Evolutionary conservation across 2,888 invertebrate genomes (phyloP), one percentile per base, ranked within the genome.

Genomic region (Apodemia zela): DNA sequence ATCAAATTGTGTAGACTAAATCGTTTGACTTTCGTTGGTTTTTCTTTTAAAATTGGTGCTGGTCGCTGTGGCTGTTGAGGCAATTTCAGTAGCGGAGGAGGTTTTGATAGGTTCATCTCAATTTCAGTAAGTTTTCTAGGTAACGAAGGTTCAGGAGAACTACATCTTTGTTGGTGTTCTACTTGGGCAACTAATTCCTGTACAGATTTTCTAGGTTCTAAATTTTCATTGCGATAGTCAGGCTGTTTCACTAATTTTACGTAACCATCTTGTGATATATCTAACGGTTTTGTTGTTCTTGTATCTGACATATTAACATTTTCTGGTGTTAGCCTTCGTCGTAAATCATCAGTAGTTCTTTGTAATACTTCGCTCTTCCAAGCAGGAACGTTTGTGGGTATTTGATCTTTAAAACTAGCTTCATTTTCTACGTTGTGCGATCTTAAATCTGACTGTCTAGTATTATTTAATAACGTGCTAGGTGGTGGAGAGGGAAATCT

Each of bases 141-240:
- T 78, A 85, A 63, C 35, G 76, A 75, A 72, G 85, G 68, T 65
- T 89, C 90, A 2, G 89, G 89, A 5, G 87, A 84, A 72, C 77
- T 75, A 74, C 85, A 74, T 76, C 87, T 76, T 64, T 89, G 87
- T 62, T 93, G 84, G 35, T 87, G 88, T 77, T 94, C 94, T 11
- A 94, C 93, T 75, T 93, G 91, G 1, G 94, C 94, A 29, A 94
- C 94, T 70, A 94, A 80, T 74, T 94, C 94, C 72, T 94, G 94
- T 0, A 94, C 94, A 0, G 93, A 93, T 70, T 89, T 93, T 58
- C 94, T 85, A 2, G 87, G 86, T 61, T 85, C 85, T 25, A 80
- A 72, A 51, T 69, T 77, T 29, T 82, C 81, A 62, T 78, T 79
- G 62, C 72, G 68, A 68, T 80, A 80, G 62, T 71, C 81, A 3